Conservation (phyloP, 1,140 invertebrate species). For the Anadara kagoshimensis region DNA sequence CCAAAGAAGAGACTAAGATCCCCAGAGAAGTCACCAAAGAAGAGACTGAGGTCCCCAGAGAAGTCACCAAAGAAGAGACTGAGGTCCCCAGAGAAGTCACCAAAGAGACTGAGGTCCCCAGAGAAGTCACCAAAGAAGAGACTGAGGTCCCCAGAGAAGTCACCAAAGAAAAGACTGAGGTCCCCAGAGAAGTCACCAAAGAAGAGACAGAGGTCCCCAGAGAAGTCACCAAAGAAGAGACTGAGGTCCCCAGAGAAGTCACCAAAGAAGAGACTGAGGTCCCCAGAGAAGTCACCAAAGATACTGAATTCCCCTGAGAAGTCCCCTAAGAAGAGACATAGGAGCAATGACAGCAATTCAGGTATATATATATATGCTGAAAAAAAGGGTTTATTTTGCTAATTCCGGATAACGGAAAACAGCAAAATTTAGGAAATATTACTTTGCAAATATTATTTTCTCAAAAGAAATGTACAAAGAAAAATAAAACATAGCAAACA, state of each 20-base stretch:
- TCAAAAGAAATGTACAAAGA: background rate
- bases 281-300: conserved; percentile 11
- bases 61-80: conserved; percentile 7
- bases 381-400: conserved; percentile 2
- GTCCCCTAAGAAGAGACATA: conserved; percentile 5
- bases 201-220: conserved; percentile 4
- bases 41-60: conserved; percentile 6
- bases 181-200: conserved; percentile 11
- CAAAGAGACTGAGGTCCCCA: conserved; percentile 4
- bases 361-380: background rate
- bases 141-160: conserved; percentile 9
- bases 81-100: conserved; percentile 6
- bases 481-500: conserved; percentile 12
- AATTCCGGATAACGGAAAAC: conserved; percentile 7
- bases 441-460: background rate
- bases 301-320: conserved; percentile 4
- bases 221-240: conserved; percentile 10
- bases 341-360: conserved; percentile 10
- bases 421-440: background rate
- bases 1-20: conserved; percentile 1
- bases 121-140: conserved; percentile 10
- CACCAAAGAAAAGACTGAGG: background rate
- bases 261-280: conserved; percentile 1
- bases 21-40: conserved; percentile 11
- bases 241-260: conserved; percentile 7